These are phyloP conservation scores for Muntiacus reevesi DNA, from an alignment of 2,113 vertebrate genomes.

Conservation along the genomic window DNA sequence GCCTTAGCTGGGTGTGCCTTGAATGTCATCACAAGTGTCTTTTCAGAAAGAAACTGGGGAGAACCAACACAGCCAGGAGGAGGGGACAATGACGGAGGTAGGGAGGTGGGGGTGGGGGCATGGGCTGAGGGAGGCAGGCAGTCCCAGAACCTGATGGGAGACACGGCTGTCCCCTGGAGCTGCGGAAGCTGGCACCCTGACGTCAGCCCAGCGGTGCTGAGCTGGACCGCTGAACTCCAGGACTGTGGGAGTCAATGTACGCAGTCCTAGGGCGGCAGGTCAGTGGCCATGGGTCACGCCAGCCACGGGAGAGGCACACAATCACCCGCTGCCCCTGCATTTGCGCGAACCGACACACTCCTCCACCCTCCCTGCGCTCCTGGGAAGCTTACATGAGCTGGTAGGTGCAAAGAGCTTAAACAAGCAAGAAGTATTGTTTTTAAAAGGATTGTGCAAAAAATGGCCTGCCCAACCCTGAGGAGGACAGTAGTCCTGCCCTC, in stretches of 20 bases:
- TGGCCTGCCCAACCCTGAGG: neutral
- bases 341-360: neutral
- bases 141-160: neutral
- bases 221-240: neutral
- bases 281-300: neutral
- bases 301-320: neutral
- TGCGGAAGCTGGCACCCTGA: neutral
- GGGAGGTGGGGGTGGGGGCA: neutral
- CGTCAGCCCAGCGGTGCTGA: neutral
- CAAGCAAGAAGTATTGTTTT: neutral
- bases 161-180: accelerated
- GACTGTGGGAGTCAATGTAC: neutral
- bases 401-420: neutral
- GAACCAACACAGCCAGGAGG: neutral
- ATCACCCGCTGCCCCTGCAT: accelerated
- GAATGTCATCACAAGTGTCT: neutral
- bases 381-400: neutral
- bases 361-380: neutral
- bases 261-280: neutral
- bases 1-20: neutral
- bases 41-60: neutral
- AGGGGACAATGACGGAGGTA: neutral
- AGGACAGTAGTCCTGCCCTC: neutral
- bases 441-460: neutral
- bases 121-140: accelerated